Evolutionary conservation across 2,888 invertebrate species (phyloP).

Genomic region (Strigamia crassipes): DNA sequence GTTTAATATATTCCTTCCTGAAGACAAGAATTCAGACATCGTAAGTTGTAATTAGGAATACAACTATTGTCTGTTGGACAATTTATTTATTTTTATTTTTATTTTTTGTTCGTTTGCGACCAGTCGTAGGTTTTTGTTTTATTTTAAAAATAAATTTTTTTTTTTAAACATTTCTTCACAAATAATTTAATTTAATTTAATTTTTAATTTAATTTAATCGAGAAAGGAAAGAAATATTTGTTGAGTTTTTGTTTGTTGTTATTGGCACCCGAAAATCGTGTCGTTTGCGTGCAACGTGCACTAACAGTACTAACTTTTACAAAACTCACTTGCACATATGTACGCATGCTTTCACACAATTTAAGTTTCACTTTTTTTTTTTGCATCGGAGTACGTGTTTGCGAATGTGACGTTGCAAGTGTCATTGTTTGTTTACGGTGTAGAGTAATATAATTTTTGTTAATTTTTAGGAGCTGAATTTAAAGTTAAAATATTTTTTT

Average conservation of each 20-base stretch:
- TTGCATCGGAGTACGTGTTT: constrained; percentile 39
- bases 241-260: neutral
- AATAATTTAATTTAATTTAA: neutral
- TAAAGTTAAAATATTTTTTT: neutral
- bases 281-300: neutral
- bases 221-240: neutral
- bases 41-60: constrained; percentile 45
- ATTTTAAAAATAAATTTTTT: neutral
- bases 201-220: neutral
- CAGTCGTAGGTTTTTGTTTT: constrained; percentile 8
- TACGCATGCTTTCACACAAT: constrained; percentile 1
- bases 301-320: neutral
- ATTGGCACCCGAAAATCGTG: constrained; percentile 1
- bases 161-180: neutral
- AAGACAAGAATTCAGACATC: constrained; percentile 43
- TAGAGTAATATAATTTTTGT: constrained; percentile 25
- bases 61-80: constrained; percentile 46
- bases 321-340: neutral
- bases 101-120: neutral
- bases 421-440: constrained; percentile 44
- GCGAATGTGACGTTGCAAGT: neutral
- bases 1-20: constrained; percentile 49
- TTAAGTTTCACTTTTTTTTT: neutral
- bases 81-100: constrained; percentile 8
- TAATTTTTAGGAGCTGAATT: constrained; percentile 31